Conservation (phyloP, 1,140 invertebrate genomes). For the Luehdorfia chinensis region DNA sequence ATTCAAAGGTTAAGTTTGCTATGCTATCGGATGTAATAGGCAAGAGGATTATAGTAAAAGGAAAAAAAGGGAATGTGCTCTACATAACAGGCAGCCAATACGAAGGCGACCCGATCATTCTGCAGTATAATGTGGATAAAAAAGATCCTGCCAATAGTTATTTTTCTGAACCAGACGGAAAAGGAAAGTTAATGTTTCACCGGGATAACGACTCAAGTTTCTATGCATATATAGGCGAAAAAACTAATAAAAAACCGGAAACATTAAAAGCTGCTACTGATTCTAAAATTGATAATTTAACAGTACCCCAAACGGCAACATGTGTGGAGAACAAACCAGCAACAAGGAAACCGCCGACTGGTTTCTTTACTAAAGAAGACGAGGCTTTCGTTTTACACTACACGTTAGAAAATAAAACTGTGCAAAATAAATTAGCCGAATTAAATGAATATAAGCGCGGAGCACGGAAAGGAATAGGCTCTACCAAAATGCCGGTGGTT, state of each 20-base stretch:
- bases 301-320: too few relatives aligned
- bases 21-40: too few relatives aligned
- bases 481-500: too few relatives aligned
- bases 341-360: not conserved
- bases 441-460: too few relatives aligned
- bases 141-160: not conserved
- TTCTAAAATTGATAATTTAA: too few relatives aligned
- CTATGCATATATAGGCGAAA: not conserved
- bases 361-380: constrained; percentile 5
- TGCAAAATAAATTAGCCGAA: not conserved
- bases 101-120: not conserved
- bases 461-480: too few relatives aligned
- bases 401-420: not conserved
- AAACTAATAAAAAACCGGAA: too few relatives aligned
- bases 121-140: constrained; percentile 1
- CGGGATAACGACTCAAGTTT: not conserved
- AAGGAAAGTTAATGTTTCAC: too few relatives aligned
- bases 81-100: not conserved
- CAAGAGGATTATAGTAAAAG: constrained; percentile 5
- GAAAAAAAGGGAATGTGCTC: not conserved
- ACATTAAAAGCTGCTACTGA: too few relatives aligned
- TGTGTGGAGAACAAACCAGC: not conserved
- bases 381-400: not conserved
- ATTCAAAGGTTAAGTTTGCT: too few relatives aligned
- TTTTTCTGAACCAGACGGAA: too few relatives aligned